These are phyloP conservation scores for Sphaerodactylus townsendi DNA, from an alignment of 2,113 vertebrate species.

Conservation along the genomic window DNA sequence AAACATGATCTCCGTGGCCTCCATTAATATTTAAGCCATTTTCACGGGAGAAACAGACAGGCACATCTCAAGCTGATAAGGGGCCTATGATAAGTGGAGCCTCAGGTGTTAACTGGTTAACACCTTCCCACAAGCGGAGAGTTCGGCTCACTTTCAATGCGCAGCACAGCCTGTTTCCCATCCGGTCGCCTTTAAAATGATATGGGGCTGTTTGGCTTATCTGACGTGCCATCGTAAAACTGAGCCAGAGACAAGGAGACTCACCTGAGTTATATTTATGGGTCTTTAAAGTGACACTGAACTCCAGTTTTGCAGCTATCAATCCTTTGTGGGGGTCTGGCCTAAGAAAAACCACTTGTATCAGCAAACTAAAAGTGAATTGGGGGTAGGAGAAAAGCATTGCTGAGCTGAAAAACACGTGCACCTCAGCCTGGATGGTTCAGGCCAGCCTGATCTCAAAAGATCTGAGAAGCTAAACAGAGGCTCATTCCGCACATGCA, in stretches of 20 bases:
- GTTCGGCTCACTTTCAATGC: constrained; percentile 43
- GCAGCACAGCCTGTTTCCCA: background rate
- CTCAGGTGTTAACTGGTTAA: constrained; percentile 49
- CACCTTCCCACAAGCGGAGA: constrained; percentile 41
- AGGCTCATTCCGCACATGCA: no score
- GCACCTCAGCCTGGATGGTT: no score
- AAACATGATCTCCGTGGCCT: constrained; percentile 54
- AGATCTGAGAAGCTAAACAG: no score
- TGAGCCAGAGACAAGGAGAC: constrained; percentile 16
- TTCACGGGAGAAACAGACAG: constrained; percentile 46
- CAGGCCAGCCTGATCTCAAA: no score
- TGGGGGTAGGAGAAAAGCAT: background rate
- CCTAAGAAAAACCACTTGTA: constrained; percentile 9
- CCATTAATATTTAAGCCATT: constrained; percentile 62
- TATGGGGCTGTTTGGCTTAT: background rate
- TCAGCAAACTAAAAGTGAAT: background rate
- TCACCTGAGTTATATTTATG: constrained; percentile 12
- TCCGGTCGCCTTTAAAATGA: constrained; percentile 20
- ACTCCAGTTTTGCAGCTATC: no score
- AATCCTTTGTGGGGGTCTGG: background rate
- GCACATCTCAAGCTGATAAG: constrained; percentile 52
- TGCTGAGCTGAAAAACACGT: background rate
- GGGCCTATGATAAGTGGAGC: constrained; percentile 43
- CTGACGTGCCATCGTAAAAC: background rate
- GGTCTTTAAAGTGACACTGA: background rate